Conservation (phyloP, 30 jellyfish, hydroid and myxozoan species). For the Aurelia coerulea region DNA sequence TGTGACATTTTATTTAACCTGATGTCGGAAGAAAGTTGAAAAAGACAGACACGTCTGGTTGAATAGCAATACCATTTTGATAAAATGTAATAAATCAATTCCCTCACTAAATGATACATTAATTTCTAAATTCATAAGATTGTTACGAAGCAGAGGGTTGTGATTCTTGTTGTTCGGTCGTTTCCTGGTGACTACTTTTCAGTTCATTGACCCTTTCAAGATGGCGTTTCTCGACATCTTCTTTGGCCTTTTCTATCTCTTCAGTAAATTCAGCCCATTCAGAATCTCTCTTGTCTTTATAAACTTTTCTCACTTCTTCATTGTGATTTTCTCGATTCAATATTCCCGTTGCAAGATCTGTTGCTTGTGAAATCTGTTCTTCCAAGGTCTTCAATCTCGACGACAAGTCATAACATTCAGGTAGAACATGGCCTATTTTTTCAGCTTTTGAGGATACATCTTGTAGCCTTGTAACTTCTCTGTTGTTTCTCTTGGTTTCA, state of each 20-base stretch:
- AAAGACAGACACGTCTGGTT: too few relatives aligned
- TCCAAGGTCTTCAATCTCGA: slow-evolving; percentile 29
- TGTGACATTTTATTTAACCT: too few relatives aligned
- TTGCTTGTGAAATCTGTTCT: slow-evolving; percentile 32
- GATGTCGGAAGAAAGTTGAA: too few relatives aligned
- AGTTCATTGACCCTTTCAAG: slow-evolving; percentile 54
- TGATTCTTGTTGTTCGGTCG: not conserved
- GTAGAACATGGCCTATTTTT: slow-evolving; percentile 38
- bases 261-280: slow-evolving; percentile 55
- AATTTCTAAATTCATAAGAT: not conserved
- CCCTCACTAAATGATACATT: not conserved
- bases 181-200: slow-evolving; percentile 11
- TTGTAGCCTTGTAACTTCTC: slow-evolving; percentile 49
- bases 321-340: slow-evolving; percentile 33
- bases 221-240: slow-evolving; percentile 67
- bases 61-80: too few relatives aligned
- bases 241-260: slow-evolving; percentile 63
- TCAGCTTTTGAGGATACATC: slow-evolving; percentile 43
- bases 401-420: slow-evolving; percentile 56
- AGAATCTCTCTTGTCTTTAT: slow-evolving; percentile 45
- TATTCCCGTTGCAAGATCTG: slow-evolving; percentile 21
- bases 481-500: slow-evolving; percentile 68
- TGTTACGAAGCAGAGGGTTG: not conserved
- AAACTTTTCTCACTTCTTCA: slow-evolving; percentile 18
- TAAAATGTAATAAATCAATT: too few relatives aligned